These are phyloP conservation scores for Lithobius niger DNA, from an alignment of 1,140 invertebrate genomes.

Conservation along the genomic window DNA sequence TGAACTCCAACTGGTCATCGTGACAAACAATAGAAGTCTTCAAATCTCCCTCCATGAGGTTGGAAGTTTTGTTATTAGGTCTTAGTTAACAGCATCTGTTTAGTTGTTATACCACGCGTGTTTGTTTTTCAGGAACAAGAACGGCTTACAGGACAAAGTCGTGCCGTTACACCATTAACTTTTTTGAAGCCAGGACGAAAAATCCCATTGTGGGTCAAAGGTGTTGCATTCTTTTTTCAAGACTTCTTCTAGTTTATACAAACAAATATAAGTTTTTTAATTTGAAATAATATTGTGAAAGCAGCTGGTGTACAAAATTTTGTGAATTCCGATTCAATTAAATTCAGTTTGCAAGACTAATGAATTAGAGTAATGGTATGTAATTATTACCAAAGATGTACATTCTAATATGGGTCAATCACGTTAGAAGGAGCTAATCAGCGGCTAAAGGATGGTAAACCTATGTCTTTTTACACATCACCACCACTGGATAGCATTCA, in stretches of 20 bases:
- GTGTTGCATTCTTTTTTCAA: slow-evolving; percentile 33
- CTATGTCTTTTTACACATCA: too few relatives aligned
- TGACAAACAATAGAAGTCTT: slow-evolving; percentile 63
- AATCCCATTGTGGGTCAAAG: slow-evolving; percentile 36
- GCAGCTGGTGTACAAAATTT: too few relatives aligned
- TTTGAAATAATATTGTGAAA: too few relatives aligned
- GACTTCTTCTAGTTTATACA: slow-evolving; percentile 34
- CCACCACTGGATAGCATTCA: too few relatives aligned
- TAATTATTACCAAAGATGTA: too few relatives aligned
- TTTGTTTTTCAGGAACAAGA: slow-evolving; percentile 37
- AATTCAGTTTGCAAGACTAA: too few relatives aligned
- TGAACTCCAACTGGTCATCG: slow-evolving; percentile 78
- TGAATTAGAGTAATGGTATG: too few relatives aligned
- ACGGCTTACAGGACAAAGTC: slow-evolving; percentile 43
- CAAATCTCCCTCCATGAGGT: slow-evolving; percentile 33
- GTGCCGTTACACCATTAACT: slow-evolving; percentile 28
- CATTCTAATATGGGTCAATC: too few relatives aligned
- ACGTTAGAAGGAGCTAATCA: too few relatives aligned
- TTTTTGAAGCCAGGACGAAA: slow-evolving; percentile 30
- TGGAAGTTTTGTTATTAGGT: background rate
- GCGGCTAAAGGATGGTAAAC: too few relatives aligned
- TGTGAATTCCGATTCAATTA: too few relatives aligned
- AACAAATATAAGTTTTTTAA: too few relatives aligned
- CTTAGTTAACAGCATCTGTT: background rate
- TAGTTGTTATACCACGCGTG: background rate